phyloP scores from a whole-genome alignment of 2,888 invertebrate genomes.

The Prenolepis imparis region DNA sequence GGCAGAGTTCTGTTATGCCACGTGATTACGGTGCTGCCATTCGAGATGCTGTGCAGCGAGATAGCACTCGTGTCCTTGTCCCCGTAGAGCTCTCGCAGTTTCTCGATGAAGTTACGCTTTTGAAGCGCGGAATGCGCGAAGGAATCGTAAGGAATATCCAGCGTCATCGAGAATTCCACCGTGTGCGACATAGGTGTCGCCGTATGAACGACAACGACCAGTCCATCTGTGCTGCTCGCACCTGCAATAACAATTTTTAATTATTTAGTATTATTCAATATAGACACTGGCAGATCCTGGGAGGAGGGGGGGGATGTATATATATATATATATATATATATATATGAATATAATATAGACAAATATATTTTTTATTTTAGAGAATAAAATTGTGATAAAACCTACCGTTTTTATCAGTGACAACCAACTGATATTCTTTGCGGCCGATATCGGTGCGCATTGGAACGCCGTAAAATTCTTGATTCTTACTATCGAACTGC shows the following conservation, averaged over 20 bases:
- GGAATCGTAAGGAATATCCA: conserved; percentile 90
- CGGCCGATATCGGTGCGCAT: conserved; percentile 91
- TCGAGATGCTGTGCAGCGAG: conserved; percentile 90
- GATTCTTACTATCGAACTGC: conserved; percentile 95
- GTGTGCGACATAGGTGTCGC: conserved; percentile 90
- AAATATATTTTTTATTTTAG: conserved; percentile 20
- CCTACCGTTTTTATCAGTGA: conserved; percentile 81
- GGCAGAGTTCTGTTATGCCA: conserved; percentile 94
- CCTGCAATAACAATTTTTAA: conserved; percentile 70
- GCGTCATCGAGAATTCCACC: conserved; percentile 93
- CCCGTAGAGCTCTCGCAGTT: conserved; percentile 92
- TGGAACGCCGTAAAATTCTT: conserved; percentile 96
- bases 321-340: no score
- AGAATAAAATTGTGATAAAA: background rate
- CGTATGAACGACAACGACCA: conserved; percentile 91
- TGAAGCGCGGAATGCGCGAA: conserved; percentile 91
- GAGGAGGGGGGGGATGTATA: no score
- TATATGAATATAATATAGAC: no score
- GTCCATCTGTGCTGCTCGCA: conserved; percentile 91
- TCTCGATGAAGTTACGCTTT: conserved; percentile 94
- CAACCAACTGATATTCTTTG: conserved; percentile 92
- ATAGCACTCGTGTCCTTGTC: conserved; percentile 92
- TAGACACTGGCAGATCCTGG: no score
- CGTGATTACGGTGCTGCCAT: conserved; percentile 90
- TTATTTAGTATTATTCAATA: background rate